Evolutionary conservation across 2,888 invertebrate genomes (phyloP), one percentile per base, ranked within the genome.

Genomic region (Griposia aprilina): DNA sequence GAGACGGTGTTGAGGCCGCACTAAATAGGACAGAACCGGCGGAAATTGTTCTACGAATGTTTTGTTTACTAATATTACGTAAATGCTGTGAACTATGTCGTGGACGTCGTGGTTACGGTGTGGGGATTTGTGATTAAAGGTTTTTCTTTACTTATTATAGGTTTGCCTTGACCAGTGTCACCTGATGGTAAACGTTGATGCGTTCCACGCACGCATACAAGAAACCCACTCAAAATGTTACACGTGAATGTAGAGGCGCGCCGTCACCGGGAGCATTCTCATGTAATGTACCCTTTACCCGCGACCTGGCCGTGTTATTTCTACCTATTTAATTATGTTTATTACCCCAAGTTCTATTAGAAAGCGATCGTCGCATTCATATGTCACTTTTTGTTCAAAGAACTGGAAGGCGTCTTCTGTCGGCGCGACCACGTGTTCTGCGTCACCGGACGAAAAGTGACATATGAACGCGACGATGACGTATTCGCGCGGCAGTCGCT

Each of bases 1-100:
- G 78, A 84, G 80, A 82, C 74, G 85, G 81, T 86, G 88, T 88
- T 90, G 87, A 90, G 91, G 91, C 82, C 85, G 76, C 72, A 80
- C 66, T 72, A 86, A 87, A 87, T 84, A 85, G 83, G 87, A 87
- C 85, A 84, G 80, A 84, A 86, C 83, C 82, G 74, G 65, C 76
- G 79, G 76, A 85, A 87, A 87, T 76, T 79, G 48, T 72, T 72
- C 20, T 79, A 66, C 67, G 52, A 74, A 82, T 73, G 66, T 80
- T 80, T 80, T 82, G 74, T 71, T 76, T 66, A 70, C 60, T 73
- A 70, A 84, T 66, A 62, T 75, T 62, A 73, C 80, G 68, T 79
- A 67, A 79, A 52, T 15, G 48, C 68, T 72, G 75, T 63, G 63
- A 83, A 83, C 68, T 83, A 70, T 79, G 80, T 57, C 83, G 79